phyloP scores from a whole-genome alignment of 1,140 invertebrate species.

The Melipona quadrifasciata region DNA sequence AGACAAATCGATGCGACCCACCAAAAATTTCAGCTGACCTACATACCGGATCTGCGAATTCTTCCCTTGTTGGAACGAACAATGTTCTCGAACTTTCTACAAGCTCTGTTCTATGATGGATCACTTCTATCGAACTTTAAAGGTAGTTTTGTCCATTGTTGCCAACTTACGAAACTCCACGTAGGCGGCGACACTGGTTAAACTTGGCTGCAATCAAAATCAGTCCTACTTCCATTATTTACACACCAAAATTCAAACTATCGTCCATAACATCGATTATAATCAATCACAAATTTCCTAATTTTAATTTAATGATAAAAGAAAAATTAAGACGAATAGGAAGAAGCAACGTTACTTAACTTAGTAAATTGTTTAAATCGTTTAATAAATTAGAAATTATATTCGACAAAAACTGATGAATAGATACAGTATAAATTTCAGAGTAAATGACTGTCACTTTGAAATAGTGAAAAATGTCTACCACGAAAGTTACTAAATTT shows the following conservation, averaged over 20 bases:
- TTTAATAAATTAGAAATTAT: background rate
- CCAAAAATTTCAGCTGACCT: constrained; percentile 57
- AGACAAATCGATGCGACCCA: constrained; percentile 38
- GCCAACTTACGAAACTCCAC: background rate
- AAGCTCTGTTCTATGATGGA: background rate
- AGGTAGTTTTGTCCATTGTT: background rate
- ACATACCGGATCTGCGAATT: constrained; percentile 27
- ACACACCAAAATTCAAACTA: too few relatives aligned
- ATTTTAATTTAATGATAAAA: background rate
- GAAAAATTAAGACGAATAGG: background rate
- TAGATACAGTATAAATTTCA: too few relatives aligned
- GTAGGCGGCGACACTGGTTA: too few relatives aligned
- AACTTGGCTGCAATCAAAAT: background rate
- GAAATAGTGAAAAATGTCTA: background rate
- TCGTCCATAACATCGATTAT: too few relatives aligned
- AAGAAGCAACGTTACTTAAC: background rate
- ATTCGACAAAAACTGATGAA: too few relatives aligned
- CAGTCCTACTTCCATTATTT: background rate
- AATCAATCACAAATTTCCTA: too few relatives aligned
- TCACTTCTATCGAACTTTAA: background rate
- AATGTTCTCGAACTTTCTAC: background rate
- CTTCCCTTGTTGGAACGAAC: constrained; percentile 10
- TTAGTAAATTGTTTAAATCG: background rate
- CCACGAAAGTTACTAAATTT: background rate
- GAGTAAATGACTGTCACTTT: too few relatives aligned